Evolutionary conservation across 2,797 vertebrate genomes (phyloP), one percentile per base, ranked within the genome.

Genomic region (Otolemur crassicaudatus): DNA sequence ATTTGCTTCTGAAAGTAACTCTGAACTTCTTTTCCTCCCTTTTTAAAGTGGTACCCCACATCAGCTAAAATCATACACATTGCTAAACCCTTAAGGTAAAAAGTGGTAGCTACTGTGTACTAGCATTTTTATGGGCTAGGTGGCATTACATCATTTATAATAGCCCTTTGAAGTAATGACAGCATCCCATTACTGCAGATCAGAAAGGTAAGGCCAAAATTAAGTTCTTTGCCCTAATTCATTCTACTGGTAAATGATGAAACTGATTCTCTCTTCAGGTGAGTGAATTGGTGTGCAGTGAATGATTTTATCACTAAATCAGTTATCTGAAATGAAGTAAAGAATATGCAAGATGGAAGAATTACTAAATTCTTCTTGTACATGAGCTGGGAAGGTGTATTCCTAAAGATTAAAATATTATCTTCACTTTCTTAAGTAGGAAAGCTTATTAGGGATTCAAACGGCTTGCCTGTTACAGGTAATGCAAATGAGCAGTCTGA

Each of bases 1-100:
- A 95, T 75, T 89, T 92, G 77, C 56, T 94, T 92, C 56, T 85
- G 70, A 86, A 92, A 77, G 94, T 46, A 49, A 61, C 67, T 58
- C 53, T 34, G 49, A 34, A 31, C 43, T 27, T 91, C 40, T 83
- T 34, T 88, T 82, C 34, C 87, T 96, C 5, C 46, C 34, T 80
- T 75, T 83, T 53, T 93, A 37, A 89, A 76, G 16, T 58, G 93
- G 20, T 20, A 40, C 10, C 27, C n/a, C 9, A 63, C n/a, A 60
- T 87, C 65, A 46, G 49, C 70, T 53, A 67, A 89, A 90, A 40
- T 87, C 31, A 12, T 80, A 29, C 6, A 25, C 5, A 6, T 79
- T 86, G 34, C 69, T 79, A 34, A 92, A 0, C 23, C 4, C 2
- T 82, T 81, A 65, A n/a, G 53, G 8, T 56, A 53, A 86, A 8